phyloP scores from a whole-genome alignment of 2,797 vertebrate genomes.

The Gymnothorax javanicus region DNA sequence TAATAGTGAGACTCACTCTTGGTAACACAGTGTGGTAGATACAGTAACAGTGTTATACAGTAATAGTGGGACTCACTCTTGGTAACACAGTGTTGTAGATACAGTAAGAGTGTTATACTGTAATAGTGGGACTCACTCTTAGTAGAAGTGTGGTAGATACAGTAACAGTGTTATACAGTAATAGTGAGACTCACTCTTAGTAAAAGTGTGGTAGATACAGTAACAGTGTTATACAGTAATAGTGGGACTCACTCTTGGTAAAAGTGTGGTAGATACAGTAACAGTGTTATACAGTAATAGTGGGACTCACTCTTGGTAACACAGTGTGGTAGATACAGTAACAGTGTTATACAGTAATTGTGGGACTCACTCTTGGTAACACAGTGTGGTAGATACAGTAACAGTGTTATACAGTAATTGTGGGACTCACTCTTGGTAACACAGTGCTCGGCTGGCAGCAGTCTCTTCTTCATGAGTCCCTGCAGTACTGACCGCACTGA shows the following conservation, averaged over 20 bases:
- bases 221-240: background rate
- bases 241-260: background rate
- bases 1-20: too few relatives aligned
- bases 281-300: background rate
- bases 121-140: background rate
- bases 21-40: too few relatives aligned
- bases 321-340: background rate
- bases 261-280: background rate
- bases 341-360: slow-evolving; percentile 9
- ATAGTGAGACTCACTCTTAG: too few relatives aligned
- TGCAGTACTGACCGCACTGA: slow-evolving; percentile 84
- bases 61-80: too few relatives aligned
- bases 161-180: background rate
- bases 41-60: too few relatives aligned
- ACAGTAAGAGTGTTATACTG: background rate
- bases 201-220: background rate
- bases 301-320: too few relatives aligned
- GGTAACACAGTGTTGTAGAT: background rate
- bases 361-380: background rate
- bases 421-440: slow-evolving; percentile 82
- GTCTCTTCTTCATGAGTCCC: slow-evolving; percentile 85
- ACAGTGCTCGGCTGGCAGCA: slow-evolving; percentile 84
- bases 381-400: slow-evolving; percentile 1
- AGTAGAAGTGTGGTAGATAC: background rate
- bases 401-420: too few relatives aligned